Evolutionary conservation across 2,888 invertebrate species (phyloP).

Genomic region (Zaprionus lineosus): DNA sequence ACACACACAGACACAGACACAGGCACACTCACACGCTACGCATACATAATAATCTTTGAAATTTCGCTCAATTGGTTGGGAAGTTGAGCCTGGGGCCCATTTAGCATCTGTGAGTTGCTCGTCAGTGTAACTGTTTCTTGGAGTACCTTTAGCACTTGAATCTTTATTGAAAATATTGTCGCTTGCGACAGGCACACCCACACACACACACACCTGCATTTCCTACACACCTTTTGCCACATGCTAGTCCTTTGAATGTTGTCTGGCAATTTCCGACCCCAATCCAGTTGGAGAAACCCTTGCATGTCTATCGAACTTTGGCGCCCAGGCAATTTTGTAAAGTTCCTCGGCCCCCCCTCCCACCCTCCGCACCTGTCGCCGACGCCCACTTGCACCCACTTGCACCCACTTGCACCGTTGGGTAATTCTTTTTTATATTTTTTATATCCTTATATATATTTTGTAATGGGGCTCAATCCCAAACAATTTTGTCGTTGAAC

Average conservation of each 20-base stretch:
- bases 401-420: no score
- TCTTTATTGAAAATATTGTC: conserved; percentile 59
- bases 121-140: conserved; percentile 34
- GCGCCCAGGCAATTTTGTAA: conserved; percentile 62
- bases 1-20: conserved; percentile 9
- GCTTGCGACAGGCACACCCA: conserved; percentile 35
- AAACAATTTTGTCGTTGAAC: conserved; percentile 68
- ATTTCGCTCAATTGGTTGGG: conserved; percentile 73
- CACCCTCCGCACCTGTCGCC: no score
- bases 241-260: conserved; percentile 14
- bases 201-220: conserved; percentile 10
- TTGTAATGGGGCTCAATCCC: conserved; percentile 50
- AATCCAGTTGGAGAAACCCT: conserved; percentile 24
- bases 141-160: conserved; percentile 47
- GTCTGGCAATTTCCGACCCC: conserved; percentile 37
- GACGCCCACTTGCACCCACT: no score
- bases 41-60: conserved; percentile 72
- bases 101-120: conserved; percentile 24
- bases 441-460: conserved; percentile 30
- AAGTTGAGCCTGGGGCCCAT: conserved; percentile 60
- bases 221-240: background rate
- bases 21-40: conserved; percentile 33
- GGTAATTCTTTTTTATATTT: background rate
- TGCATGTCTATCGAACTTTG: conserved; percentile 54
- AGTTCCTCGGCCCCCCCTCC: conserved; percentile 41